Evolutionary conservation across 2,113 vertebrate genomes (phyloP).

Genomic region (Ifrita kowaldi): DNA sequence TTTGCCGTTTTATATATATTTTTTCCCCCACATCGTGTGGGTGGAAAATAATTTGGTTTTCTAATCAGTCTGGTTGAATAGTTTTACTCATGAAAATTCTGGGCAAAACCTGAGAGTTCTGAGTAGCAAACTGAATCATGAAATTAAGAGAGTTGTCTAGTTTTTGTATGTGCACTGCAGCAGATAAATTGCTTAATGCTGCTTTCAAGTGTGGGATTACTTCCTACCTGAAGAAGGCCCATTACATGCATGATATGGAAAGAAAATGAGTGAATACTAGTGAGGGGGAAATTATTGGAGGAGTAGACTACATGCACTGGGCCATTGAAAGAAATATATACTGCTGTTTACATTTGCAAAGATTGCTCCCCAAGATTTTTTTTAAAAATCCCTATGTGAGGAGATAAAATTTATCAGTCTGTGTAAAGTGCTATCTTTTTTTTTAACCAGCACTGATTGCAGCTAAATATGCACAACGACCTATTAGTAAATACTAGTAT

Average conservation of each 20-base stretch:
- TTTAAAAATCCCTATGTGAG: neutral
- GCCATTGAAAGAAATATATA: neutral
- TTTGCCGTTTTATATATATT: neutral
- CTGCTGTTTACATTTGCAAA: neutral
- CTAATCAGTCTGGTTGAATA: neutral
- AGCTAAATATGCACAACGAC: neutral
- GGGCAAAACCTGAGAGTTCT: neutral
- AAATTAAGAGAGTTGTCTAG: neutral
- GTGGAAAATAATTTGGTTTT: neutral
- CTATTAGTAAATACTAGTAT: neutral
- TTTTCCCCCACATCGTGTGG: rapidly evolving
- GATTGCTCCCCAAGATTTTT: neutral
- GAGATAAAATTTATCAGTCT: neutral
- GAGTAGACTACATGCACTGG: neutral
- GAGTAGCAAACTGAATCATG: neutral
- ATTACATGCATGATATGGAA: neutral
- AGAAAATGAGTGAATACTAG: neutral
- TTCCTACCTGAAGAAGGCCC: neutral
- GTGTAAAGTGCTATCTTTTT: neutral
- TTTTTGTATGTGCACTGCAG: neutral
- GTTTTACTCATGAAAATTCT: neutral
- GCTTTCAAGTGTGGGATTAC: neutral
- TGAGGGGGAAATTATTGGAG: neutral
- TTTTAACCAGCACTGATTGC: neutral
- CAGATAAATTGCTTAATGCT: neutral